These are phyloP conservation scores for Agrotis puta DNA, from an alignment of 2,888 invertebrate species.

Conservation along the genomic window DNA sequence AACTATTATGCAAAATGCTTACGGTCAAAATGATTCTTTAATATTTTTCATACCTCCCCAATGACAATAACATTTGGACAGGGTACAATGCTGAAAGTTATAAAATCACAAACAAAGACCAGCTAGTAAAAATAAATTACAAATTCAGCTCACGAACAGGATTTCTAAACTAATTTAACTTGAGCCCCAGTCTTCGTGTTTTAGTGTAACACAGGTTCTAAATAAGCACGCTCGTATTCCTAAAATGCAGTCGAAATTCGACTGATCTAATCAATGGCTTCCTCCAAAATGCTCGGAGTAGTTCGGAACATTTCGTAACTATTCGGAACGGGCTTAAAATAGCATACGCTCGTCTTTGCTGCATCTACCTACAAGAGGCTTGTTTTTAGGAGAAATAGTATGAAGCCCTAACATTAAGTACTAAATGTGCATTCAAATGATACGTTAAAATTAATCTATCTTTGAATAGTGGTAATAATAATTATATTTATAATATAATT, in stretches of 20 bases:
- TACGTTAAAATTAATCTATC: not conserved
- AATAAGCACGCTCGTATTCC: conserved; percentile 30
- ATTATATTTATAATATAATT: too few relatives aligned
- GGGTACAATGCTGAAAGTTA: not conserved
- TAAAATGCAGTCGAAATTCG: conserved; percentile 52
- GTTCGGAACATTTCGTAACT: conserved; percentile 19
- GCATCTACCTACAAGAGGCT: not conserved
- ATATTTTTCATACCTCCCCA: too few relatives aligned
- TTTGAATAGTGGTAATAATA: too few relatives aligned
- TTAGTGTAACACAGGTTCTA: conserved; percentile 32
- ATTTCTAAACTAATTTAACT: conserved; percentile 51
- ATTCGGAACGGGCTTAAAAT: conserved; percentile 23
- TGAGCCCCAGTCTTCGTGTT: conserved; percentile 26
- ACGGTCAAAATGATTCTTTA: too few relatives aligned
- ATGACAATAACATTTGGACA: too few relatives aligned
- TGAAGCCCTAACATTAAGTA: conserved; percentile 1
- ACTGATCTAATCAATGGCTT: conserved; percentile 47
- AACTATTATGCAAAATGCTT: too few relatives aligned
- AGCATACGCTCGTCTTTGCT: not conserved
- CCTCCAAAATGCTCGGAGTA: conserved; percentile 22
- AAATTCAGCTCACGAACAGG: conserved; percentile 40
- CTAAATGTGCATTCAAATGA: not conserved
- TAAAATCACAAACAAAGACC: conserved; percentile 3
- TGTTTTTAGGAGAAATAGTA: not conserved
- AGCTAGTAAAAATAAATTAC: conserved; percentile 13